Evolutionary conservation across 1,140 invertebrate species (phyloP).

Genomic region (Drosophila nikananu): DNA sequence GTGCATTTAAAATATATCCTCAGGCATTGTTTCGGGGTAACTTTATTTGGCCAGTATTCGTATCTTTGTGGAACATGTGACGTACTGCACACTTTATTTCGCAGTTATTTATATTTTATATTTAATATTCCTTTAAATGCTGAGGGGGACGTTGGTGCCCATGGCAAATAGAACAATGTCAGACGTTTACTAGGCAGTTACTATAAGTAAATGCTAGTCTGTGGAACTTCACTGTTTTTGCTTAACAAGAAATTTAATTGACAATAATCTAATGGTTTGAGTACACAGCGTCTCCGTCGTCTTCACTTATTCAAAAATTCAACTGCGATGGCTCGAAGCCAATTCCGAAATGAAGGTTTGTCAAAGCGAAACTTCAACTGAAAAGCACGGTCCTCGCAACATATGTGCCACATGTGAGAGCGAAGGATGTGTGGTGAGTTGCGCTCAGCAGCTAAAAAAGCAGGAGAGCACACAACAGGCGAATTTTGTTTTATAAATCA

Average conservation of each 20-base stretch:
- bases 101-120: not conserved
- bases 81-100: not conserved
- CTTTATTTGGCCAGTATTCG: not conserved
- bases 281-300: not conserved
- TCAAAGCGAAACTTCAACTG: not conserved
- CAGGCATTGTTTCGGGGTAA: not conserved
- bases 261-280: not conserved
- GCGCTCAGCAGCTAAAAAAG: slow-evolving; percentile 17
- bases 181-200: not conserved
- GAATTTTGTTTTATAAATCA: not conserved
- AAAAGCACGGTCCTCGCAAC: not conserved
- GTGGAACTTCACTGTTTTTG: not conserved
- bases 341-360: slow-evolving; percentile 25
- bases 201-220: not conserved
- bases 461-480: not conserved
- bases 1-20: not conserved
- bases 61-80: not conserved
- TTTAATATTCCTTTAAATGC: not conserved
- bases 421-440: slow-evolving; percentile 45
- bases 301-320: not conserved
- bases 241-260: not conserved
- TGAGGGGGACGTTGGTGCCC: not conserved
- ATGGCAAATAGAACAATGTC: not conserved
- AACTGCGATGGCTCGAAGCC: slow-evolving; percentile 8
- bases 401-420: slow-evolving; percentile 37